phyloP scores from a whole-genome alignment of 2,888 invertebrate genomes.

The Chrysolina oricalcia region DNA sequence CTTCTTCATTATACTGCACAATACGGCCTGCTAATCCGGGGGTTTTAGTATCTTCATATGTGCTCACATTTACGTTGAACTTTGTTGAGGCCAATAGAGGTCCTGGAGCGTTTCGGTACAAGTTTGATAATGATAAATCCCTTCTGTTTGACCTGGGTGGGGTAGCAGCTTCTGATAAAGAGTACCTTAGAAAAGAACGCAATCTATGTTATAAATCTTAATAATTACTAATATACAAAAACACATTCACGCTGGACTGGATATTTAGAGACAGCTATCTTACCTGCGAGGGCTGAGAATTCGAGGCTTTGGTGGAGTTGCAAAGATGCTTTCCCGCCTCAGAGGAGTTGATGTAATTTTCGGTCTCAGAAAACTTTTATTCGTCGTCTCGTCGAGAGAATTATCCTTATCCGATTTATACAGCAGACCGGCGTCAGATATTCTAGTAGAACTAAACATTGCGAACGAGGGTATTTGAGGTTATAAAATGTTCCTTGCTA shows the following conservation, averaged over 20 bases:
- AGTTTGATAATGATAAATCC: constrained; percentile 51
- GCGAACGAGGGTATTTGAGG: constrained; percentile 29
- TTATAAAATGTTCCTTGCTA: constrained; percentile 30
- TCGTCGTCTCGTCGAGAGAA: constrained; percentile 43
- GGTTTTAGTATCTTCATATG: constrained; percentile 73
- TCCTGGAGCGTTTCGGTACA: constrained; percentile 58
- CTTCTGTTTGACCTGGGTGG: constrained; percentile 48
- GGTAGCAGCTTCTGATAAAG: constrained; percentile 58
- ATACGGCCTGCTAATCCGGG: constrained; percentile 73
- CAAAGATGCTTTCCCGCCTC: constrained; percentile 50
- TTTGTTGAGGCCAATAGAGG: constrained; percentile 71
- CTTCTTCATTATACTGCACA: constrained; percentile 72
- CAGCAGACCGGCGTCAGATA: constrained; percentile 40
- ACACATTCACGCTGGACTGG: background rate
- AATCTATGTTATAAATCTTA: constrained; percentile 16
- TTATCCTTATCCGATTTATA: constrained; percentile 41
- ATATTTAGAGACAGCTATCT: background rate
- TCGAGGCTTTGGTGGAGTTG: constrained; percentile 54
- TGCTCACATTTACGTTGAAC: constrained; percentile 72
- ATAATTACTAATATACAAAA: no score
- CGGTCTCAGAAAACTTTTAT: constrained; percentile 47
- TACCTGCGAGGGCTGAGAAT: constrained; percentile 58
- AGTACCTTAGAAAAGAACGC: constrained; percentile 54
- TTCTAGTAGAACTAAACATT: constrained; percentile 53
- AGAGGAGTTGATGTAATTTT: constrained; percentile 61